Evolutionary conservation across 2,888 invertebrate genomes (phyloP).

Genomic region (Arge pagana): DNA sequence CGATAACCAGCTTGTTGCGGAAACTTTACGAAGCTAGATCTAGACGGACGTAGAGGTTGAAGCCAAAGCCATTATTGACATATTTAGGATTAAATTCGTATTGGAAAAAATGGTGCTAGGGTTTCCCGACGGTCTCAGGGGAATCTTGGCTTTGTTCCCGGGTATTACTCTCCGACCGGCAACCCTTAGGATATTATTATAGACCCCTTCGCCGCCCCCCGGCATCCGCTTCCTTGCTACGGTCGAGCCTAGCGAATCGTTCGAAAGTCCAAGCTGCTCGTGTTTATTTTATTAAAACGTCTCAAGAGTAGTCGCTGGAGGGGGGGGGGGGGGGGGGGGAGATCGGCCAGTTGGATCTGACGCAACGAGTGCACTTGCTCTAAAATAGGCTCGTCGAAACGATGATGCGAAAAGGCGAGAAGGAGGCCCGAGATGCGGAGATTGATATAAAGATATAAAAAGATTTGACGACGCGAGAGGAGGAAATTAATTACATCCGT

Average conservation of each 20-base stretch:
- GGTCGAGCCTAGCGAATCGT: slow-evolving; percentile 31
- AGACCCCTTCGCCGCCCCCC: slow-evolving; percentile 48
- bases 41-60: no score
- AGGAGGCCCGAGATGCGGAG: no score
- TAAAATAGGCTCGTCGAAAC: no score
- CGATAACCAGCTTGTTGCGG: no score
- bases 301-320: slow-evolving; percentile 32
- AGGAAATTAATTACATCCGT: no score
- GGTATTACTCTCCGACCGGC: slow-evolving; percentile 55
- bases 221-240: slow-evolving; percentile 28
- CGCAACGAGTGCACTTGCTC: no score
- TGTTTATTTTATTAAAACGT: slow-evolving; percentile 59
- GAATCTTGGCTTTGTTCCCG: slow-evolving; percentile 56
- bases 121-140: slow-evolving; percentile 39
- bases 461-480: no score
- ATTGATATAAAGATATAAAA: slow-evolving; percentile 1
- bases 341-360: no score
- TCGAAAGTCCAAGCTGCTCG: slow-evolving; percentile 41
- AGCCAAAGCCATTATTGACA: slow-evolving; percentile 43
- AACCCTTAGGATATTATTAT: slow-evolving; percentile 58
- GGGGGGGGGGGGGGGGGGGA: slow-evolving; percentile 12
- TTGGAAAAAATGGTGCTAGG: slow-evolving; percentile 38
- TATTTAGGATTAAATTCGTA: slow-evolving; percentile 54
- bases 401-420: no score
- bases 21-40: no score